Base-by-base conservation (phyloP, 2,113 vertebrate species). In the Typhlomys cinereus region DNA sequence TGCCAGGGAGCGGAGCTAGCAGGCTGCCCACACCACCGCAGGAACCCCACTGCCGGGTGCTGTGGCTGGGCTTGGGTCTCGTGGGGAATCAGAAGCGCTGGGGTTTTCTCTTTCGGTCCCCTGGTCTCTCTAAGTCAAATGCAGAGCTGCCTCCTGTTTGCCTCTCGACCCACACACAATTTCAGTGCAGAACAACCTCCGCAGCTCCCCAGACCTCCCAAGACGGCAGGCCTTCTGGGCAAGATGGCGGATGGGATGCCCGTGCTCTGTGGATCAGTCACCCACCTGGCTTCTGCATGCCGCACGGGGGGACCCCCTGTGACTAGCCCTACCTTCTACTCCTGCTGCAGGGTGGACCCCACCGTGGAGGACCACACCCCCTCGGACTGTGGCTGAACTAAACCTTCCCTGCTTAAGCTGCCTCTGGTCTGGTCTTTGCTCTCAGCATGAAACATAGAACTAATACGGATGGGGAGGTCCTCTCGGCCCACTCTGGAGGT, bases 211-310 rank as follows among this genome's bases (percentile, higher is more conserved):
- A 36, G 73, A 27, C 20, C 48, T 57, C 84, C 73, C 59, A 62
- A 31, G 61, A 57, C 52, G 21, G 18, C 39, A 6, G 36, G 23
- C 31, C 78, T 92, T 73, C 29, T 1, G 27, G 44, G 52, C 81
- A 41, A n/a, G 36, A 23, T 5, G 34, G 18, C 27, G 10, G 27
- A 29, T 17, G 73, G 48, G 18, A 8, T 62, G 39, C 48, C 85
- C 67, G 25, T 0, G 0, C 36, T 39, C 57, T 0, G 2, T 2
- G 2, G 17, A 46, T 64, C 1, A 10, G 64, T 2, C 12, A 27
- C 3, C 8, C 25, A 29, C 17, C 20, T 20, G 29, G 61, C n/a
- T 41, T 5, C 66, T 2, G 21, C 34, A 21, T 0, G 0, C 7
- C 7, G 27, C n/a, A n/a, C n/a, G n/a, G n/a, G n/a, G n/a, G n/a